Percentiles rank a stretch among this genome's conserved stretches.
These are phyloP conservation scores for Beroe ovata DNA, from an alignment of 37 sponge, comb jelly and placozoan species.

Conservation along the genomic window DNA sequence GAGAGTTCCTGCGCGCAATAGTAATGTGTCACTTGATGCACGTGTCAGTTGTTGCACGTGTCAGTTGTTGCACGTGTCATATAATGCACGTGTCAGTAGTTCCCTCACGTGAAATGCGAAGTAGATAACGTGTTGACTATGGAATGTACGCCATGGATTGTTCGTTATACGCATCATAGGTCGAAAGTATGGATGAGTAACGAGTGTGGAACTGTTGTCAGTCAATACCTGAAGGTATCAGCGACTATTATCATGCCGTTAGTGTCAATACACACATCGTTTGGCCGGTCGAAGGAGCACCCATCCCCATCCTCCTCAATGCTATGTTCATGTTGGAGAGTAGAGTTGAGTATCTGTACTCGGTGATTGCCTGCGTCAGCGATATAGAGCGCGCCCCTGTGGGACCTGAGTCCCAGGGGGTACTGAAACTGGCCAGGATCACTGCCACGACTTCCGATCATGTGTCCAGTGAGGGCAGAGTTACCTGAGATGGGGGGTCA, in stretches of 20 bases:
- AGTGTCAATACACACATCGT: slow-evolving; percentile 51
- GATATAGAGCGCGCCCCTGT: slow-evolving; percentile 58
- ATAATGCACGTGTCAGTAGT: no score
- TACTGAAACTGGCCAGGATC: slow-evolving; percentile 58
- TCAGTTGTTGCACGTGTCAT: no score
- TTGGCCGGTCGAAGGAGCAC: slow-evolving; percentile 15
- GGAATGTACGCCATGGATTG: no score
- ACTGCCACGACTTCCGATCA: slow-evolving; percentile 11
- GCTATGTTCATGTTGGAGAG: slow-evolving; percentile 32
- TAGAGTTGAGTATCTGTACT: slow-evolving; percentile 52
- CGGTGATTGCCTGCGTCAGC: slow-evolving; percentile 62
- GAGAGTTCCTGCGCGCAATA: slow-evolving; percentile 26
- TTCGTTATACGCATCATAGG: no score
- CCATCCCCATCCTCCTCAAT: background rate
- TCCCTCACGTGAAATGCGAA: no score
- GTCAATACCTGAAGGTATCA: slow-evolving; percentile 45
- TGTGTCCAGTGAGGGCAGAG: slow-evolving; percentile 32
- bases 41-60: no score
- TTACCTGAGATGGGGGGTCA: no score
- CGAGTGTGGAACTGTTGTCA: no score
- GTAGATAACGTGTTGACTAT: no score
- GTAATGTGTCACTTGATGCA: no score
- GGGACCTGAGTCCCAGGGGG: slow-evolving; percentile 57
- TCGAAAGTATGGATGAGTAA: no score
- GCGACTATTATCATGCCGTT: slow-evolving; percentile 64